Conservation (phyloP, 2,888 invertebrate genomes). For the Apamea anceps region DNA sequence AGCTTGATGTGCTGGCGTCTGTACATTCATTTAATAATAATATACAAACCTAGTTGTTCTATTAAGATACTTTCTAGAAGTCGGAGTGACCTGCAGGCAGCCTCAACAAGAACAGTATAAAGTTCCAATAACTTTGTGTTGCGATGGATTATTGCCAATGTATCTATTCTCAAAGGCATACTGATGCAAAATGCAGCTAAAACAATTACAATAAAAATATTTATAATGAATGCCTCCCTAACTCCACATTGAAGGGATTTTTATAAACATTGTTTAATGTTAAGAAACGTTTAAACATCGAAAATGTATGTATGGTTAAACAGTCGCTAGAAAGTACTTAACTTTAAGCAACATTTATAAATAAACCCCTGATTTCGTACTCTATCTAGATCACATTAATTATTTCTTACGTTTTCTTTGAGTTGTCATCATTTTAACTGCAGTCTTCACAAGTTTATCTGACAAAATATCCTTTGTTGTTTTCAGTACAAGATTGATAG, state of each 20-base stretch:
- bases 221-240: background rate
- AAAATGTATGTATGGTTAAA: no score
- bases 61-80: slow-evolving; percentile 91
- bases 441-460: slow-evolving; percentile 88
- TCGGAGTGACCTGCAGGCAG: slow-evolving; percentile 92
- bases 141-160: slow-evolving; percentile 93
- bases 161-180: slow-evolving; percentile 92
- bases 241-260: background rate
- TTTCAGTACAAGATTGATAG: slow-evolving; percentile 91
- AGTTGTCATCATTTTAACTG: slow-evolving; percentile 91
- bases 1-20: no score
- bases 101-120: slow-evolving; percentile 94
- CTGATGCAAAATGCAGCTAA: slow-evolving; percentile 88
- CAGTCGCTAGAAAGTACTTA: no score
- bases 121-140: slow-evolving; percentile 91
- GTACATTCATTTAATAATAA: background rate
- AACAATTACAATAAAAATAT: slow-evolving; percentile 56
- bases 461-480: slow-evolving; percentile 90
- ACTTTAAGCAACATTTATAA: no score
- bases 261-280: no score
- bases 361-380: background rate
- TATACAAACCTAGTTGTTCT: slow-evolving; percentile 88
- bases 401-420: slow-evolving; percentile 91
- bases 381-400: background rate
- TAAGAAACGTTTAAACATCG: no score